These are phyloP conservation scores for Eidolon dupreanum DNA, from an alignment of 2,797 vertebrate species.

Conservation along the genomic window DNA sequence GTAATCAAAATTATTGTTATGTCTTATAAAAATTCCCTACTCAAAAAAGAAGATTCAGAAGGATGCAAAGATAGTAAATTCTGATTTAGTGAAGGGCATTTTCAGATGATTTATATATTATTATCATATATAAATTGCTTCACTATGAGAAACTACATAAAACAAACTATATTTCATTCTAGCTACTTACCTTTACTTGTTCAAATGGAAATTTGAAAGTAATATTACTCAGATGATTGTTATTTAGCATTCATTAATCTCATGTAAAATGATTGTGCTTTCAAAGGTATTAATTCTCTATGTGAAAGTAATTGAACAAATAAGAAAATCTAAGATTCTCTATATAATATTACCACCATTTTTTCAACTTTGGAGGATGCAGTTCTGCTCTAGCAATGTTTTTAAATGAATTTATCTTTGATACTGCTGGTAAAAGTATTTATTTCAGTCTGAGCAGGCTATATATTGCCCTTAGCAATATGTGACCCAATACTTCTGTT, in stretches of 20 bases:
- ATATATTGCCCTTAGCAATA: no score
- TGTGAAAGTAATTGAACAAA: constrained; percentile 41
- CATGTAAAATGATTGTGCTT: constrained; percentile 25
- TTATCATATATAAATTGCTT: constrained; percentile 10
- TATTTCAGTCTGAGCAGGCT: no score
- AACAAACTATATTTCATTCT: constrained; percentile 13
- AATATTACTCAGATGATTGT: constrained; percentile 32
- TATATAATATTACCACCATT: neutral
- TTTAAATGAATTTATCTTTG: constrained; percentile 9
- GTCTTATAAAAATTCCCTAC: neutral
- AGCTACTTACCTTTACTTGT: constrained; percentile 36
- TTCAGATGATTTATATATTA: neutral
- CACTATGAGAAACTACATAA: constrained; percentile 33
- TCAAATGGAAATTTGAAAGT: constrained; percentile 21
- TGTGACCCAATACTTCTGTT: no score
- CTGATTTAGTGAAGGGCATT: constrained; percentile 23
- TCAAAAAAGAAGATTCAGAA: constrained; percentile 25
- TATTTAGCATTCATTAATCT: constrained; percentile 20
- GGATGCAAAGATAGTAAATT: neutral
- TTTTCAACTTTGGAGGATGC: neutral
- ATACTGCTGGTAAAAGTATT: neutral
- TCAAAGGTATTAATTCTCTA: constrained; percentile 31
- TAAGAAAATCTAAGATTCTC: neutral
- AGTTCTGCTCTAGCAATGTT: neutral
- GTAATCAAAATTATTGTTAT: neutral